Evolutionary conservation across 2,888 invertebrate genomes (phyloP), one percentile per base, ranked within the genome.

Genomic region (Phasia obesa): DNA sequence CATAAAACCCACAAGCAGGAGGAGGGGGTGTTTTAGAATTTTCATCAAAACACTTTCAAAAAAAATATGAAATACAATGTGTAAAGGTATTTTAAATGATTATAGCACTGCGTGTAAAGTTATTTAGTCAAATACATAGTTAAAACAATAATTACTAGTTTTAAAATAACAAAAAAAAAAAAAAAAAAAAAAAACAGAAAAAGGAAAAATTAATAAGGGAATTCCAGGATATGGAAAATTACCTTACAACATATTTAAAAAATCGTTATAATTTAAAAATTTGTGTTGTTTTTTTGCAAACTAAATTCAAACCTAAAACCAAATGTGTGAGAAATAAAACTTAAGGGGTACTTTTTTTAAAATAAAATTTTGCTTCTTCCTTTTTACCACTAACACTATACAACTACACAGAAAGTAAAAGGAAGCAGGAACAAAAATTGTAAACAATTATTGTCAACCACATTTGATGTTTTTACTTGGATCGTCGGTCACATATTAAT

Each of bases 31-130:
- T 31, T 55, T 79, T 59, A 6, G 51, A 35, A 74, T 21, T 55
- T 55, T 57, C 69, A 62, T 35, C 31, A 47, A 19, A 69, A 70
- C 73, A 82, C 69, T 77, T 74, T 67, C 17, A 53, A 44, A n/a
- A n/a, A n/a, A 55, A 23, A 59, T 42, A 70, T 74, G 25, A 59
- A 65, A 64, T 70, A 53, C 21, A 51, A 70, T 78, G 75, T 83
- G 79, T 70, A 79, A 83, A 83, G 83, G 47, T 60, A 83, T 83
- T 79, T 70, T 67, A 65, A 55, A 55, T 75, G 75, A 79, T 79
- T 79, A 62, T 15, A 71, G 51, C 67, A 55, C 47, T 62, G 38
- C 67, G 67, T 79, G 53, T 83, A 49, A 67, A 71, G 70, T 47
- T 67, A 76, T 83, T 79, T 76, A 53, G 47, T 57, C 23, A 76